These are phyloP conservation scores for Euphydryas editha DNA, from an alignment of 2,888 invertebrate genomes.

Conservation along the genomic window DNA sequence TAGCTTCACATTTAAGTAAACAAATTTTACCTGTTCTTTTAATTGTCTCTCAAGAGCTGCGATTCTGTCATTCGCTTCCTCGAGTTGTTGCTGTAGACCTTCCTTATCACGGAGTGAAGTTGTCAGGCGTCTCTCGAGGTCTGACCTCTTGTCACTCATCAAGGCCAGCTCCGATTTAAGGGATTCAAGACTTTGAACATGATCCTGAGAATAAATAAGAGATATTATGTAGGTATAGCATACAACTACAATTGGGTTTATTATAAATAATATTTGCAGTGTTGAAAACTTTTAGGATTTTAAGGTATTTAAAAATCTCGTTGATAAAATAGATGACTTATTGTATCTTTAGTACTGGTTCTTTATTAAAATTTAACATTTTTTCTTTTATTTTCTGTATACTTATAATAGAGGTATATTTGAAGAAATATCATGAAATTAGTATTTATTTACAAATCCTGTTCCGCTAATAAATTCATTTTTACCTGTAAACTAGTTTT, in stretches of 20 bases:
- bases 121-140: conserved; percentile 92
- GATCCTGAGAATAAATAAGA: conserved; percentile 84
- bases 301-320: too few species aligned
- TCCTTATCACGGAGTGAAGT: conserved; percentile 91
- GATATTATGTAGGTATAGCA: neutral
- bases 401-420: too few species aligned
- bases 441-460: neutral
- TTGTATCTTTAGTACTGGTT: too few species aligned
- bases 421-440: too few species aligned
- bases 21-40: conserved; percentile 88
- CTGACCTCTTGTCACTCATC: conserved; percentile 91
- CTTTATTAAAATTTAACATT: too few species aligned
- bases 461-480: neutral
- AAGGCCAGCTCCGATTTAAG: conserved; percentile 94
- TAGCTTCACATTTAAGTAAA: neutral
- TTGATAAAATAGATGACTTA: too few species aligned
- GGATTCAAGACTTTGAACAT: conserved; percentile 94
- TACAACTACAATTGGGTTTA: neutral
- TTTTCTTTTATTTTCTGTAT: too few species aligned
- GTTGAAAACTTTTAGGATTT: too few species aligned
- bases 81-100: conserved; percentile 89
- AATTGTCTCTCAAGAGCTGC: conserved; percentile 92
- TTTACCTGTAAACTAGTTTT: conserved; percentile 87
- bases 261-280: too few species aligned
- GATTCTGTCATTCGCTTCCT: conserved; percentile 95